Evolutionary conservation across 1,140 invertebrate species (phyloP).

Genomic region (Diabrotica undecimpunctata): DNA sequence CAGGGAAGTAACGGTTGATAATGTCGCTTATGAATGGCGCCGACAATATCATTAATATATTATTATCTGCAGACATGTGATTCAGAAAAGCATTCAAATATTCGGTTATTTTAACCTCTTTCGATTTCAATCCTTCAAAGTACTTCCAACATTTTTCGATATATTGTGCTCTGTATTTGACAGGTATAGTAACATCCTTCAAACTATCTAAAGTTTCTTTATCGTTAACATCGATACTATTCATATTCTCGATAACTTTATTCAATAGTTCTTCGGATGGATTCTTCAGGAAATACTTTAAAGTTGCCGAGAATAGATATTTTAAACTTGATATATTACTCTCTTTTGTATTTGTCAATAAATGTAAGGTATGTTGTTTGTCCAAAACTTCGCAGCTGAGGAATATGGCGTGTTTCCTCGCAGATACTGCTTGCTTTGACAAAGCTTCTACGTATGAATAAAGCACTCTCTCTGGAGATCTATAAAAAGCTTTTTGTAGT

Average conservation of each 20-base stretch:
- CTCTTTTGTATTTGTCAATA: slow-evolving; percentile 3
- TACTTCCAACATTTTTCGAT: slow-evolving; percentile 18
- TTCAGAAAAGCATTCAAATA: slow-evolving; percentile 4
- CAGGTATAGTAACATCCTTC: slow-evolving; percentile 4
- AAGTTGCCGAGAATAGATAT: slow-evolving; percentile 20
- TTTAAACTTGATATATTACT: slow-evolving; percentile 18
- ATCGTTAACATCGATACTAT: slow-evolving; percentile 21
- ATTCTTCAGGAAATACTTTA: slow-evolving; percentile 23
- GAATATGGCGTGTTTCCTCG: slow-evolving; percentile 19
- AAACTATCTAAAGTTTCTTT: slow-evolving; percentile 16
- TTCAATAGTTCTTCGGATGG: slow-evolving; percentile 18
- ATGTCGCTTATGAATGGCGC: background rate
- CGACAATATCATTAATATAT: background rate
- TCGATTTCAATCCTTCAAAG: slow-evolving; percentile 7
- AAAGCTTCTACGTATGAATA: slow-evolving; percentile 17
- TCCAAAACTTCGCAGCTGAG: slow-evolving; percentile 20
- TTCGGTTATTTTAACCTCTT: background rate
- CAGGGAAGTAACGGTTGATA: slow-evolving; percentile 11
- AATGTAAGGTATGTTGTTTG: background rate
- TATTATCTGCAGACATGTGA: background rate
- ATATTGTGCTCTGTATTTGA: slow-evolving; percentile 13
- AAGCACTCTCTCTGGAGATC: slow-evolving; percentile 15
- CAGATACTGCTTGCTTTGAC: slow-evolving; percentile 19
- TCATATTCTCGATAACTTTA: slow-evolving; percentile 6
- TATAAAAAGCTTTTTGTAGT: slow-evolving; percentile 17